Evolutionary conservation across 2,888 invertebrate genomes (phyloP), one percentile per base, ranked within the genome.

Genomic region (Yponomeuta cagnagella): DNA sequence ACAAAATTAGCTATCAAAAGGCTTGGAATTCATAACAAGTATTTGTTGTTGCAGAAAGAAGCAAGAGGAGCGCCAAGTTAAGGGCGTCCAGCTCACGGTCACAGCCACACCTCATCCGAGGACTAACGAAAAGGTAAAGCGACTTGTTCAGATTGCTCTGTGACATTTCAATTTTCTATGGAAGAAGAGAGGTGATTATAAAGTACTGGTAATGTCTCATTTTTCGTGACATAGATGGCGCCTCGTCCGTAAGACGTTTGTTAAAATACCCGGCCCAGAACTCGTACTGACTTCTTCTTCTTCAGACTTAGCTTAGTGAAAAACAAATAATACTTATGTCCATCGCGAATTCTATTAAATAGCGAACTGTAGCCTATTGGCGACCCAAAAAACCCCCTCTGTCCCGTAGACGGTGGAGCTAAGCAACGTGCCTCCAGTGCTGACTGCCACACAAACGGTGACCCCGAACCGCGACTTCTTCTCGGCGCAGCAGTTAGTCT

Each of bases 381-480:
- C 52, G 10, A 6, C 8, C 52, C 52, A 52, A 12, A 3, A 12
- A 10, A 52, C 2, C 12, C 5, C 3, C 58, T 58, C 30, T 8
- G 64, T 10, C 64, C 48, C 6, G 6, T 77, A 90, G 90, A 87
- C 86, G 48, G 90, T 90, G 68, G 90, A 90, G 65, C 80, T 89
- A 2, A 82, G 82, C 0, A 85, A 85, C 82, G 75, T 88, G 30
- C 79, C 85, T 43, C 84, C 91, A 0, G 83, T 84, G 0, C 87
- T 94, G 10, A 93, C 92, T 0, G 92, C 97, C 70, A 95, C 95
- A 43, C 97, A 98, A 85, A 96, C 95, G 0, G 97, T 98, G 2
- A 94, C 95, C 10, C 98, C 98, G 0, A 97, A 98, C 79, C 95
- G 97, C 48, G 98, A 99, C 83, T 98, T 98, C 92, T 98, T 99